Conservation (phyloP, 2,888 invertebrate species). For the Mimachlamys varia region DNA sequence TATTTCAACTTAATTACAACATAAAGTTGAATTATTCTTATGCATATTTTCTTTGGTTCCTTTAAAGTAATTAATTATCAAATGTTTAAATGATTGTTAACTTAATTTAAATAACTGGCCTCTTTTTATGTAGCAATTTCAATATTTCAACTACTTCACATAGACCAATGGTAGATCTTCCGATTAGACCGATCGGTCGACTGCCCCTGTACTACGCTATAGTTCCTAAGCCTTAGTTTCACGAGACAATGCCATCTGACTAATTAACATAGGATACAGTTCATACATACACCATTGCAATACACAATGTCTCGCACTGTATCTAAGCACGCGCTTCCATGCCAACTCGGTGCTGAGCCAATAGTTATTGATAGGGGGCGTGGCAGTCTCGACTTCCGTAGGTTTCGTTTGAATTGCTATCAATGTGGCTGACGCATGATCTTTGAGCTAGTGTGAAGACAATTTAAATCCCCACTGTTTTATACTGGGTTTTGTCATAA, state of each 20-base stretch:
- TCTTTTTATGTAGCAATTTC: slow-evolving; percentile 28
- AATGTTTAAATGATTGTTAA: slow-evolving; percentile 1
- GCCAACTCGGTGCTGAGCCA: background rate
- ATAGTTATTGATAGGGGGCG: slow-evolving; percentile 1
- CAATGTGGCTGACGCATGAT: background rate
- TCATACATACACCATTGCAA: background rate
- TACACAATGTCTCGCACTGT: slow-evolving; percentile 16
- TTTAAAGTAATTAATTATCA: slow-evolving; percentile 10
- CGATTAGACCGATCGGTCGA: background rate
- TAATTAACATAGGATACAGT: slow-evolving; percentile 7
- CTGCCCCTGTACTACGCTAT: background rate
- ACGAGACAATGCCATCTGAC: background rate
- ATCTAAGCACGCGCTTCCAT: slow-evolving; percentile 40
- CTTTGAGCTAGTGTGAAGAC: background rate
- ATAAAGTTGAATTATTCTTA: background rate
- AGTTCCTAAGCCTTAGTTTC: slow-evolving; percentile 27
- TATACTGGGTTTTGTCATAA: background rate
- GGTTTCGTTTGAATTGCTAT: slow-evolving; percentile 15
- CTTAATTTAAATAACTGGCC: slow-evolving; percentile 18
- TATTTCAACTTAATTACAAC: background rate
- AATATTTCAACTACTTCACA: slow-evolving; percentile 29
- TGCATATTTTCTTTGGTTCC: background rate
- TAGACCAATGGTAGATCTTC: background rate
- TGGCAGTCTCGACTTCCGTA: background rate
- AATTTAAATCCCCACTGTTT: slow-evolving; percentile 16